Evolutionary conservation across 2,888 invertebrate species (phyloP), one percentile per base, ranked within the genome.

Genomic region (Eristalis arbustorum): DNA sequence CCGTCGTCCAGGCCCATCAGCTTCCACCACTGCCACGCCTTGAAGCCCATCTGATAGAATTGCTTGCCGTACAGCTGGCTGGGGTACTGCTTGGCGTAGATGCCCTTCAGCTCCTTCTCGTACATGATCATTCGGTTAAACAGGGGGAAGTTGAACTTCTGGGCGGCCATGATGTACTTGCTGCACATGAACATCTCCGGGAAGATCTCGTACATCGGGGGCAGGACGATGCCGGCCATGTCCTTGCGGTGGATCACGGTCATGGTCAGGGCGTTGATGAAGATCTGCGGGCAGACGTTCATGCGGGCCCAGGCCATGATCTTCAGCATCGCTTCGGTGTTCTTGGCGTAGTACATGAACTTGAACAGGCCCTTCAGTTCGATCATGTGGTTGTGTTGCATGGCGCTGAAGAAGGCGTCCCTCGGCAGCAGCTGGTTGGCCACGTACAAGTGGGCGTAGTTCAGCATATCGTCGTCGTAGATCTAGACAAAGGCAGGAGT

Each of bases 131-230:
- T 93, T 91, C 93, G 93, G 75, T 69, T 89, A 89, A 89, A 91
- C 79, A 89, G 89, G 93, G 90, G 94, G 93, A 88, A 95, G 93
- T 90, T 94, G 94, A 90, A 92, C 83, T 93, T 90, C 89, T 95
- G 94, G 6, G 95, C 96, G 83, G 95, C 94, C 64, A 94, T 94
- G 91, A 96, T 94, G 81, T 96, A 94, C 90, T 96, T 95, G 79
- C 94, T 93, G 90, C 95, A 95, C 91, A 95, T 94, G 94, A 96
- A 96, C 92, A 94, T 94, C 88, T 95, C 94, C 0, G 97, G 97
- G 91, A 95, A 94, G 85, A 96, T 93, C 92, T 97, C 96, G 90
- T 96, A 96, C 72, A 95, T 93, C 69, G 96, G 95, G 22, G 96
- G 96, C 13, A 96, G 92, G 59, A 95, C 93, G 73, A 96, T 92